Evolutionary conservation across 2,888 invertebrate species (phyloP).

Genomic region (Melanostoma scalare): DNA sequence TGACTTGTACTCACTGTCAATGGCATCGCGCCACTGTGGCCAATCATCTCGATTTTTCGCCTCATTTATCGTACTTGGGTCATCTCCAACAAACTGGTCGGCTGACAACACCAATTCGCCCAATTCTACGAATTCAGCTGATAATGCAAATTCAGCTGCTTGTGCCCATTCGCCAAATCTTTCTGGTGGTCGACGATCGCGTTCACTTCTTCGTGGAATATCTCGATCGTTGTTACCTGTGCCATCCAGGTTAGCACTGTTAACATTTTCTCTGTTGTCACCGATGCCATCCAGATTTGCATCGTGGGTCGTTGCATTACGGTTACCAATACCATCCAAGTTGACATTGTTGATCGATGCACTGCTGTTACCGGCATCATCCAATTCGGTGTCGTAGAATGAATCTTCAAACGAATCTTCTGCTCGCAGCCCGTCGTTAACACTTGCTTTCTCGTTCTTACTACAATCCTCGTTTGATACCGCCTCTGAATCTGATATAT

Average conservation of each 20-base stretch:
- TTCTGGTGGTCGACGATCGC: not conserved
- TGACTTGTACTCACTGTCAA: not conserved
- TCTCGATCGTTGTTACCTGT: not conserved
- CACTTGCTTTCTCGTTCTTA: too few species aligned
- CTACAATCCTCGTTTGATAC: not conserved
- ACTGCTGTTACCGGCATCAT: too few species aligned
- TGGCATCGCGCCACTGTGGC: constrained; percentile 5
- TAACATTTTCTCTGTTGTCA: not conserved
- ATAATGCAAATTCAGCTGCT: not conserved
- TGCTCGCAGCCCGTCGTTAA: too few species aligned
- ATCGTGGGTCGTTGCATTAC: not conserved
- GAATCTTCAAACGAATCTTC: too few species aligned
- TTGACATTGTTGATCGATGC: not conserved
- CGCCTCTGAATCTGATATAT: not conserved
- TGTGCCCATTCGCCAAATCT: not conserved
- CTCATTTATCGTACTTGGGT: not conserved
- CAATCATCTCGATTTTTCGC: constrained; percentile 1
- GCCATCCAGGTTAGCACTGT: not conserved
- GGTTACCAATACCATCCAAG: not conserved
- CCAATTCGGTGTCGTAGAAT: too few species aligned
- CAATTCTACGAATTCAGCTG: too few species aligned
- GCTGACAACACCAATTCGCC: not conserved
- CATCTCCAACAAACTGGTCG: constrained; percentile 3
- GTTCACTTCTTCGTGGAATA: not conserved
- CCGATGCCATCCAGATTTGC: constrained; percentile 12